Percentiles rank a stretch among this genome's conserved stretches.
Evolutionary conservation across 1,140 invertebrate genomes (phyloP).

Genomic region (Drosophila ananassae): DNA sequence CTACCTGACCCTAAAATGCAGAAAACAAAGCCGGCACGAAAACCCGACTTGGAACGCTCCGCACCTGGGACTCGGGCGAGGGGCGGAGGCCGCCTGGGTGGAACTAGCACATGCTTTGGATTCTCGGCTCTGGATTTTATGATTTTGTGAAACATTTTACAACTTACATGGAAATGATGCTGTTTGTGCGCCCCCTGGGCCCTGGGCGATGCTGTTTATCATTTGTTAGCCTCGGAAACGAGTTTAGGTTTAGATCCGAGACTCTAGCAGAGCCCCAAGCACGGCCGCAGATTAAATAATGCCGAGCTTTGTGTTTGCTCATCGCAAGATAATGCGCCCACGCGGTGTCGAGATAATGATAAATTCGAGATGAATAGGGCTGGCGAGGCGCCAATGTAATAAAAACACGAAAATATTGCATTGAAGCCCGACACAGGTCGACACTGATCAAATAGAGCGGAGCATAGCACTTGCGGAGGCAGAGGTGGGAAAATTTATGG

Average conservation of each 20-base stretch:
- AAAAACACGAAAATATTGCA: constrained; percentile 56
- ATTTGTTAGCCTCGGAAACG: constrained; percentile 64
- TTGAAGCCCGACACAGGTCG: constrained; percentile 28
- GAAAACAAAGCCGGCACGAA: constrained; percentile 40
- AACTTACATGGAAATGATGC: constrained; percentile 71
- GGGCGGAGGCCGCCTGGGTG: constrained; percentile 33
- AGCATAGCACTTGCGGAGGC: constrained; percentile 46
- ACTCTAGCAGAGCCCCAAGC: not conserved
- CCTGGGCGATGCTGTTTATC: constrained; percentile 57
- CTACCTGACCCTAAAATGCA: constrained; percentile 71
- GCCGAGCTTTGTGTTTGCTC: constrained; percentile 59
- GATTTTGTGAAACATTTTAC: constrained; percentile 80
- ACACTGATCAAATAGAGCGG: constrained; percentile 78
- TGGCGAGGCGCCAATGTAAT: constrained; percentile 80
- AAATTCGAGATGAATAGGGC: constrained; percentile 52
- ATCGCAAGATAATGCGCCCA: constrained; percentile 47
- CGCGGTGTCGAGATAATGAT: constrained; percentile 47
- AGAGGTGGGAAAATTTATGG: not conserved
- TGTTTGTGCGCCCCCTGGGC: constrained; percentile 23
- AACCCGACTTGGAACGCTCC: constrained; percentile 48
- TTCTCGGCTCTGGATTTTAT: constrained; percentile 50
- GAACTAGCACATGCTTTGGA: constrained; percentile 33
- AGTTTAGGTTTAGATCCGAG: constrained; percentile 38
- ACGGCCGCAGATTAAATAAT: constrained; percentile 67
- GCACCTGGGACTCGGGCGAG: constrained; percentile 60